phyloP scores from a whole-genome alignment of 2,888 invertebrate species.

The Muscina levida region DNA sequence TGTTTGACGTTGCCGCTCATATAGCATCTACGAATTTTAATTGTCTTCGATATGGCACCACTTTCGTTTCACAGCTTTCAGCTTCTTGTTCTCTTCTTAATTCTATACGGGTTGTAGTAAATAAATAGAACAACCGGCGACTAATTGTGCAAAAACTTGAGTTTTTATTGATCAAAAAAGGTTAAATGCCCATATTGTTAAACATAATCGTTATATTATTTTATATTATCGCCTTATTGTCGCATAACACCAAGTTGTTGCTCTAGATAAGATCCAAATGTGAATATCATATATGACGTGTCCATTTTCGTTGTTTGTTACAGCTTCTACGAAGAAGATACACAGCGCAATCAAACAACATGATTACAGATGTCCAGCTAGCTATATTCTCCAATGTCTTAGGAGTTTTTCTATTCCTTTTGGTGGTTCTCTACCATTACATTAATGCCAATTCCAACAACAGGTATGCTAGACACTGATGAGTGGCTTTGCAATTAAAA shows the following conservation, averaged over 20 bases:
- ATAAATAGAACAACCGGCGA: conserved; percentile 2
- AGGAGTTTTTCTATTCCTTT: conserved; percentile 93
- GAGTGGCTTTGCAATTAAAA: neutral
- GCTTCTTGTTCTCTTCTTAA: too few relatives aligned
- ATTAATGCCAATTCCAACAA: conserved; percentile 88
- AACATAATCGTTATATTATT: too few relatives aligned
- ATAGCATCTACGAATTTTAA: too few relatives aligned
- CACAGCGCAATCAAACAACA: conserved; percentile 77
- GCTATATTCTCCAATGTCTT: conserved; percentile 97
- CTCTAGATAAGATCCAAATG: neutral
- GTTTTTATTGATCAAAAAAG: conserved; percentile 6
- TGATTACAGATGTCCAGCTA: conserved; percentile 98
- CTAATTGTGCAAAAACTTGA: neutral
- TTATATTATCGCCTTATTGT: too few relatives aligned
- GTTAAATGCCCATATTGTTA: neutral
- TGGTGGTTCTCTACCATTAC: conserved; percentile 98
- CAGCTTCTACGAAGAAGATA: neutral
- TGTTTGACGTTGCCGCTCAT: too few relatives aligned
- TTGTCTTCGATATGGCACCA: neutral
- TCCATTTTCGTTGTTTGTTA: conserved; percentile 35
- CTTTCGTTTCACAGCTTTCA: neutral
- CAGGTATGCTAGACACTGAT: conserved; percentile 71
- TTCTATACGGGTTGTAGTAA: too few relatives aligned
- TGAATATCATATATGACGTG: conserved; percentile 51
- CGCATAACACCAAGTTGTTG: too few relatives aligned